These are phyloP conservation scores for Gadopsis marmoratus DNA, from an alignment of 2,797 vertebrate genomes.

Conservation along the genomic window DNA sequence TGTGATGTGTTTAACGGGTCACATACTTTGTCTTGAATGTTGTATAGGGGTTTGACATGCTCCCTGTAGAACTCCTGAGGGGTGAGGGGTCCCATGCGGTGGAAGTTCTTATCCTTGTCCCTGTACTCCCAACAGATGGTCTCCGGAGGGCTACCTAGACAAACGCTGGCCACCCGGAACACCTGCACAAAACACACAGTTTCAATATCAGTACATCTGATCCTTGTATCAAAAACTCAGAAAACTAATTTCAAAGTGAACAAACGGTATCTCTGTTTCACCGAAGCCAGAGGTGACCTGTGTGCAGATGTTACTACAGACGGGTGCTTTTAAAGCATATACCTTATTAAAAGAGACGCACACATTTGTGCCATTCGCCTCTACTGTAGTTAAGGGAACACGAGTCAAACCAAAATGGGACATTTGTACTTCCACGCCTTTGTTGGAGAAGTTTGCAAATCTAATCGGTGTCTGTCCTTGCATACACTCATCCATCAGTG, in stretches of 20 bases:
- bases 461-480: neutral
- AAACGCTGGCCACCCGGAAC: conserved; percentile 94
- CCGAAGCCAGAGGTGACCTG: neutral
- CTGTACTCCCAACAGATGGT: conserved; percentile 97
- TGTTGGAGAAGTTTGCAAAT: conserved; percentile 3
- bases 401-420: neutral
- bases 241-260: neutral
- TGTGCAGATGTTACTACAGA: neutral
- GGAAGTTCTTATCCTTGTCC: conserved; percentile 97
- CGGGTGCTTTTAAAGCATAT: no score
- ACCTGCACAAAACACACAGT: conserved; percentile 83
- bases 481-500: conserved; percentile 15
- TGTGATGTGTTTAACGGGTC: neutral
- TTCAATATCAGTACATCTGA: neutral
- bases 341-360: neutral
- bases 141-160: conserved; percentile 95
- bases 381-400: neutral
- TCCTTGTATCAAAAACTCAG: neutral
- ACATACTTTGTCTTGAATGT: conserved; percentile 95
- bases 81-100: conserved; percentile 92
- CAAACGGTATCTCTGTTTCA: neutral
- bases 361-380: neutral
- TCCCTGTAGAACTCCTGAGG: conserved; percentile 94
- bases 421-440: neutral
- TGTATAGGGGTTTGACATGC: conserved; percentile 95